Evolutionary conservation across 2,888 invertebrate genomes (phyloP).

Genomic region (Ophion costatus): DNA sequence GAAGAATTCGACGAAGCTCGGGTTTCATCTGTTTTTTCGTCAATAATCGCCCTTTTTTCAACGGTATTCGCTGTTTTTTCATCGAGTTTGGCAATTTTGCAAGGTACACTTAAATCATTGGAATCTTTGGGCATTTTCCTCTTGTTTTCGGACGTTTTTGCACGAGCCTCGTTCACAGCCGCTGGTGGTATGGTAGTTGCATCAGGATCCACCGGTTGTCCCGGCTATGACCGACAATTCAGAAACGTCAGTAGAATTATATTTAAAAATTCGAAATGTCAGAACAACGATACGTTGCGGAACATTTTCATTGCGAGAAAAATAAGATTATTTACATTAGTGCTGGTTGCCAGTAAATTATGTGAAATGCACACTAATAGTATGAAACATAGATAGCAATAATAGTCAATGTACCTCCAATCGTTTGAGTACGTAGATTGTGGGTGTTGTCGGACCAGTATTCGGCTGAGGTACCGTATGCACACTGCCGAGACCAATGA

Average conservation of each 20-base stretch:
- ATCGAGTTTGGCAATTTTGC: conserved; percentile 64
- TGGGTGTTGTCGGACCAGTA: neutral
- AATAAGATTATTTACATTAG: neutral
- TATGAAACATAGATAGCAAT: neutral
- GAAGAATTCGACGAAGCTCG: neutral
- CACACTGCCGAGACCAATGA: conserved; percentile 85
- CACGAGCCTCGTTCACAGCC: neutral
- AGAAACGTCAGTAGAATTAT: no score
- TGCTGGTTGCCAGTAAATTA: neutral
- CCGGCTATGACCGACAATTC: neutral
- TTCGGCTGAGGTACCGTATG: neutral
- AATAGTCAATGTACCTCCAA: conserved; percentile 15
- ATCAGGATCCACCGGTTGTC: neutral
- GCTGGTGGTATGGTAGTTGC: neutral
- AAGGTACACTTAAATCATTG: conserved; percentile 31
- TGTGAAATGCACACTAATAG: neutral
- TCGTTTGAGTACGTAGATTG: conserved; percentile 25
- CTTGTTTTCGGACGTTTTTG: conserved; percentile 21
- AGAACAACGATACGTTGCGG: no score
- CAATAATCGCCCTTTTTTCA: neutral
- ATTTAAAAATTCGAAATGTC: no score
- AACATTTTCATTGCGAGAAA: neutral
- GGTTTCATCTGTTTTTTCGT: neutral
- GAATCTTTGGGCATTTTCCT: conserved; percentile 40
- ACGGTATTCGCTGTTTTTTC: neutral